A percentile compares a stretch with the other conserved stretches of the same genome.
These are phyloP conservation scores for Agrochola macilenta DNA, from an alignment of 2,888 invertebrate genomes.

Conservation along the genomic window DNA sequence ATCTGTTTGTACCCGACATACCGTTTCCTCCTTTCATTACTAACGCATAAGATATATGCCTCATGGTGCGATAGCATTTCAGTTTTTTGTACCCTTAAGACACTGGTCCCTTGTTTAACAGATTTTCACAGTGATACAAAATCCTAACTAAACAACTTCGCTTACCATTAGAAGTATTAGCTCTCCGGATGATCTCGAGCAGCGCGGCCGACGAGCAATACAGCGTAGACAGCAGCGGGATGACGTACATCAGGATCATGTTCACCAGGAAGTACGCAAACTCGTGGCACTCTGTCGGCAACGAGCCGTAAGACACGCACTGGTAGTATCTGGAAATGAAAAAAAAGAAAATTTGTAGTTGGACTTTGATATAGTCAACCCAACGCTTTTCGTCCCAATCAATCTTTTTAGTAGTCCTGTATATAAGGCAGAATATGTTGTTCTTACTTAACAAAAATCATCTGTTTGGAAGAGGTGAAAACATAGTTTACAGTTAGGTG, in stretches of 20 bases:
- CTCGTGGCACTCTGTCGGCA: constrained; percentile 93
- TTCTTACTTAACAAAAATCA: no score
- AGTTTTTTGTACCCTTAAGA: not conserved
- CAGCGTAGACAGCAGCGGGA: constrained; percentile 96
- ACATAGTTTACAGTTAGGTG: not conserved
- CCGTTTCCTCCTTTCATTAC: not conserved
- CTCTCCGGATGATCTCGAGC: constrained; percentile 94
- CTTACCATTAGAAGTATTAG: constrained; percentile 91
- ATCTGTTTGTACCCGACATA: not conserved
- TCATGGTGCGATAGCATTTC: not conserved
- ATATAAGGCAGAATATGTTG: no score
- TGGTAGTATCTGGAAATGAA: constrained; percentile 92
- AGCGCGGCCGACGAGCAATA: constrained; percentile 97
- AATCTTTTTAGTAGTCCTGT: no score
- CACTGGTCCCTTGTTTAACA: not conserved
- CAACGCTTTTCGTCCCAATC: no score
- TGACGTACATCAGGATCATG: constrained; percentile 96
- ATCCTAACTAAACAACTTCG: constrained; percentile 51
- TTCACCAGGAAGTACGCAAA: constrained; percentile 95
- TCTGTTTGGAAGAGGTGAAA: not conserved
- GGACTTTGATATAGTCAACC: not conserved
- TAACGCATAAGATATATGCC: not conserved
- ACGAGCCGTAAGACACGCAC: constrained; percentile 96
- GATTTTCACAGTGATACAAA: not conserved
- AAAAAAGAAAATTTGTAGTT: not conserved